These are phyloP conservation scores for Loripinus fragilis DNA, from an alignment of 2,888 invertebrate species.

Conservation along the genomic window DNA sequence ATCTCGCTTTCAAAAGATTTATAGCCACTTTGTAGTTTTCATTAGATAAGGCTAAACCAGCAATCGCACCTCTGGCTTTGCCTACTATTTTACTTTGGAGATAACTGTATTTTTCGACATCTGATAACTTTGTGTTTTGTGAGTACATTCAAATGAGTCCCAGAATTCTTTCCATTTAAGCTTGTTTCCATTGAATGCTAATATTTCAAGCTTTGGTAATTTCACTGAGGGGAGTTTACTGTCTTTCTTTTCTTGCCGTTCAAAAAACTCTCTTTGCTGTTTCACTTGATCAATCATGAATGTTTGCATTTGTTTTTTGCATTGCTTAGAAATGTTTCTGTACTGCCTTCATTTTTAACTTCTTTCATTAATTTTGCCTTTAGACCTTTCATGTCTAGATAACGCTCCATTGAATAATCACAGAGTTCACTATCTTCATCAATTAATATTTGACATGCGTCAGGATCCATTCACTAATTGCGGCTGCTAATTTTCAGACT, in stretches of 20 bases:
- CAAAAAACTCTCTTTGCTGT: neutral
- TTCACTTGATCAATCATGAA: neutral
- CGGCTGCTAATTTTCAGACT: neutral
- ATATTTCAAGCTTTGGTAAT: neutral
- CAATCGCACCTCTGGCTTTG: slow-evolving; percentile 26
- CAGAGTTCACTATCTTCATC: neutral
- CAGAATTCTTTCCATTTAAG: slow-evolving; percentile 32
- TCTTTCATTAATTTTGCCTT: neutral
- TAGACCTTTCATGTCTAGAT: neutral
- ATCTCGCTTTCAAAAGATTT: slow-evolving; percentile 26
- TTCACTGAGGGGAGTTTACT: neutral
- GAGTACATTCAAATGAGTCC: slow-evolving; percentile 30
- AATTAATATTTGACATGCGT: neutral
- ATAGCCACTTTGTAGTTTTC: slow-evolving; percentile 30
- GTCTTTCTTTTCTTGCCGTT: neutral
- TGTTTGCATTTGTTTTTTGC: neutral
- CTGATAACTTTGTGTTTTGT: neutral
- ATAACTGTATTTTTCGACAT: slow-evolving; percentile 23
- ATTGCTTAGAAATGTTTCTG: neutral
- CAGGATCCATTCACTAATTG: neutral
- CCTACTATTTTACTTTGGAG: slow-evolving; percentile 10
- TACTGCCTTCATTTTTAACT: neutral
- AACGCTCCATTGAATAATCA: neutral
- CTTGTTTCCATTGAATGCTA: neutral
- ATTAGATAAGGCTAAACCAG: slow-evolving; percentile 30